phyloP scores from a whole-genome alignment of 2,797 vertebrate genomes.

The Parauchenoglanis ngamensis region DNA sequence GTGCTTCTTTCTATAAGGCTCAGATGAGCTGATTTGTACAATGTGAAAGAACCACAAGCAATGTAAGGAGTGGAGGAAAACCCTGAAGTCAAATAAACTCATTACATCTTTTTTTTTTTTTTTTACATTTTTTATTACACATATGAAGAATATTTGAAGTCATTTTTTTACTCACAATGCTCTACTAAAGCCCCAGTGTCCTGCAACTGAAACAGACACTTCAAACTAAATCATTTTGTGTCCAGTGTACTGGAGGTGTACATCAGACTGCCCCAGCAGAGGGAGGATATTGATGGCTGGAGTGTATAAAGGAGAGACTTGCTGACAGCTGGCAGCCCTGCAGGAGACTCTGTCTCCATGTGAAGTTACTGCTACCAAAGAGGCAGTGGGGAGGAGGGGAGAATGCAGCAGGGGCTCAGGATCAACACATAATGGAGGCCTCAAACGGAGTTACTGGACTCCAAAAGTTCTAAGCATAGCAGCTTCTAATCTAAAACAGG shows the following conservation, averaged over 20 bases:
- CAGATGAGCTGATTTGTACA: slow-evolving; percentile 72
- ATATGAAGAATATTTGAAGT: slow-evolving; percentile 9
- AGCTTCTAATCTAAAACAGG: not conserved
- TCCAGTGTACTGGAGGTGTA: slow-evolving; percentile 38
- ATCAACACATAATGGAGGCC: slow-evolving; percentile 49
- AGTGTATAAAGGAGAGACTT: slow-evolving; percentile 55
- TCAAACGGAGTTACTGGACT: slow-evolving; percentile 33
- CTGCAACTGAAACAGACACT: slow-evolving; percentile 20
- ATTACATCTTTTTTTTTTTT: not conserved
- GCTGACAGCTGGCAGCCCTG: slow-evolving; percentile 65
- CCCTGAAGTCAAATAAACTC: slow-evolving; percentile 30
- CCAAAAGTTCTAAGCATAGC: slow-evolving; percentile 17
- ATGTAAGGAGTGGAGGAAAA: slow-evolving; percentile 18
- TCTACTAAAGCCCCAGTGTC: not conserved
- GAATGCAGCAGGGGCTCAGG: slow-evolving; percentile 38
- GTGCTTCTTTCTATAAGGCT: slow-evolving; percentile 70
- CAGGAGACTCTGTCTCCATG: slow-evolving; percentile 57
- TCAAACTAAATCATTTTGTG: slow-evolving; percentile 35
- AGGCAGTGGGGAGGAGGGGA: slow-evolving; percentile 43
- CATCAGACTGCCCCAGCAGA: slow-evolving; percentile 43
- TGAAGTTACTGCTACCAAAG: slow-evolving; percentile 52
- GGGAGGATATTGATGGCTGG: slow-evolving; percentile 56
- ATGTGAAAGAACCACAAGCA: slow-evolving; percentile 60
- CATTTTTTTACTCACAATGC: not conserved
- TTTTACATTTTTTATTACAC: not conserved